Evolutionary conservation across 2,888 invertebrate species (phyloP), one percentile per base, ranked within the genome.

Genomic region (Chloroclystis v-ata): DNA sequence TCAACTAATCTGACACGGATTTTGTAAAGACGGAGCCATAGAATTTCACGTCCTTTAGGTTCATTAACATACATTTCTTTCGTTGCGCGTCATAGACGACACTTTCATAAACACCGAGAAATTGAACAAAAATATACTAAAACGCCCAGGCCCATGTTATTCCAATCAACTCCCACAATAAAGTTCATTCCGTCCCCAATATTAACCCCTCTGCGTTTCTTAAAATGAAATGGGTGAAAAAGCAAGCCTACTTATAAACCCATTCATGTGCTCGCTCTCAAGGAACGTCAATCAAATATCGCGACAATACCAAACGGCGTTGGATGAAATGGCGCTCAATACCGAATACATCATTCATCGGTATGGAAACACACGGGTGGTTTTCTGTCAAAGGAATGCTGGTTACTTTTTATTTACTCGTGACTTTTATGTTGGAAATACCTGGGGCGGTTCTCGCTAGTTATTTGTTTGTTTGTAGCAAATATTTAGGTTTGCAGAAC

Each of bases 261-360:
- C 33, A 24, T 45, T 45, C 41, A 49, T 43, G 35, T 38, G 47
- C 37, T n/a, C 26, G 10, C 20, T 56, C 47, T 52, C 59, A 45
- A 53, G 49, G 56, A 50, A 62, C 56, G 70, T 73, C 73, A 69
- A 66, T 74, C 71, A 71, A 63, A 67, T 51, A 56, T 52, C 57
- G 60, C 55, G 69, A 73, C 75, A 72, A 72, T 70, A 60, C 64
- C 61, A 61, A 63, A 60, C 59, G 65, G 57, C 59, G 61, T 54
- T 67, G 65, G 62, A 61, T 55, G 65, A 62, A 64, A 71, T 65
- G 68, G 38, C 42, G 46, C 39, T 50, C 43, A 39, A 43, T 50
- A 39, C 38, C 38, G 38, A 46, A 45, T 49, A 49, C 60, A 65
- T 72, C 64, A 67, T 69, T 70, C 67, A 67, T 66, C 62, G 63